Conservation (phyloP, 2,888 invertebrate species). For the Synanthedon andrenaeformis region DNA sequence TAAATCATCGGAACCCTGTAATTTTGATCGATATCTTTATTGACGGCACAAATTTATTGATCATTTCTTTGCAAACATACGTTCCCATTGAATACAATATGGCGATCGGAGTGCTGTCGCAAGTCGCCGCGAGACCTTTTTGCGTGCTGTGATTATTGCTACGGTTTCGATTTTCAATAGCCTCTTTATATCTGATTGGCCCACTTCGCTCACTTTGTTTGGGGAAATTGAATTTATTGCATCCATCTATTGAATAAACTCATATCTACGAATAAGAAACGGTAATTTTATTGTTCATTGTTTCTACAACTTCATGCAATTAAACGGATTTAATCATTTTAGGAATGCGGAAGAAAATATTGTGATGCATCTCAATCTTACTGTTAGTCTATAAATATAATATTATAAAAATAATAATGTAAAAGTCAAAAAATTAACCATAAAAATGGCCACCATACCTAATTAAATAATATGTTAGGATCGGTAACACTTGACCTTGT, state of each 20-base stretch:
- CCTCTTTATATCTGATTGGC: constrained; percentile 59
- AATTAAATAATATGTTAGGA: too few relatives aligned
- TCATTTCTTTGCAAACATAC: constrained; percentile 62
- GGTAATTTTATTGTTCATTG: not conserved
- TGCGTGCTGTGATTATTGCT: constrained; percentile 52
- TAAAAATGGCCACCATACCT: too few relatives aligned
- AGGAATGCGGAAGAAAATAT: too few relatives aligned
- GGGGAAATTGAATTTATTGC: constrained; percentile 53
- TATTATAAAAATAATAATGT: too few relatives aligned
- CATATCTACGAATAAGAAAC: not conserved
- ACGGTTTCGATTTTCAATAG: constrained; percentile 66
- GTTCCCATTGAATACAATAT: constrained; percentile 54
- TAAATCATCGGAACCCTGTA: constrained; percentile 68
- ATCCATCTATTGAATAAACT: constrained; percentile 14
- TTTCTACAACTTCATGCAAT: not conserved
- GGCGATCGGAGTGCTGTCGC: constrained; percentile 41
- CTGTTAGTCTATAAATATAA: too few relatives aligned
- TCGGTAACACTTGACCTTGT: too few relatives aligned
- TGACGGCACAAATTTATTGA: constrained; percentile 66
- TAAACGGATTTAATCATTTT: too few relatives aligned
- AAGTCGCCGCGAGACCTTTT: constrained; percentile 46
- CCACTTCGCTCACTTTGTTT: constrained; percentile 41
- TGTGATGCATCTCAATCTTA: too few relatives aligned
- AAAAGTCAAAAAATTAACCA: too few relatives aligned
- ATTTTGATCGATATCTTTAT: constrained; percentile 71